Evolutionary conservation across 2,888 invertebrate species (phyloP).

Genomic region (Cacoxenus indagator): DNA sequence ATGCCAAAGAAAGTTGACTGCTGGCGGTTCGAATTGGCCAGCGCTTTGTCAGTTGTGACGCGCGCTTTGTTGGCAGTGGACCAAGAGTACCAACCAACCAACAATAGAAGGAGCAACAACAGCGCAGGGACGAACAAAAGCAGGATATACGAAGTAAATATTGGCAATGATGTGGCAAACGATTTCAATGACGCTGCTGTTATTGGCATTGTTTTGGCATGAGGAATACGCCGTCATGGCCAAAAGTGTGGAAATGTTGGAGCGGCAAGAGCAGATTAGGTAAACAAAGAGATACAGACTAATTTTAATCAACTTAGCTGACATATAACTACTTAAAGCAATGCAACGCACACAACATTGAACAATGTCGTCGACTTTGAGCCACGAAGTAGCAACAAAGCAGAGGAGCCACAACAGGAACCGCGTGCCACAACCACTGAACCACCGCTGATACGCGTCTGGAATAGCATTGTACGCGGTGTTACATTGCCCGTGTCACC

Average conservation of each 20-base stretch:
- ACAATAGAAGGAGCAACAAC: constrained; percentile 36
- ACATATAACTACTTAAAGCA: no score
- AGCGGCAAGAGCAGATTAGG: not conserved
- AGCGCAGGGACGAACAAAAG: constrained; percentile 20
- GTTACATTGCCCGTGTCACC: constrained; percentile 51
- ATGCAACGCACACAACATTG: constrained; percentile 26
- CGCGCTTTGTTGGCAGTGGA: constrained; percentile 9
- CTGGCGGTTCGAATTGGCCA: constrained; percentile 4
- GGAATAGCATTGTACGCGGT: constrained; percentile 58
- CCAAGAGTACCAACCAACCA: no score
- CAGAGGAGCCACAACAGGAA: not conserved
- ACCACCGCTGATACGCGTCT: constrained; percentile 50
- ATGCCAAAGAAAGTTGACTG: not conserved
- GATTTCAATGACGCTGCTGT: constrained; percentile 34
- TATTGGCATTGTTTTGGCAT: constrained; percentile 17
- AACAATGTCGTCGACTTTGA: constrained; percentile 19
- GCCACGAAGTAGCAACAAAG: not conserved
- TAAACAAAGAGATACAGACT: no score
- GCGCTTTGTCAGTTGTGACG: not conserved
- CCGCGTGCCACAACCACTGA: constrained; percentile 40
- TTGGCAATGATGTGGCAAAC: constrained; percentile 38
- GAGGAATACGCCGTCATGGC: not conserved
- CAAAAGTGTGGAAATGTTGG: not conserved
- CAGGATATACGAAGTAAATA: not conserved
- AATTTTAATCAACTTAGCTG: no score